Evolutionary conservation across 37 sponge, comb jelly and placozoan genomes (phyloP).

Genomic region (Beroe ovata): DNA sequence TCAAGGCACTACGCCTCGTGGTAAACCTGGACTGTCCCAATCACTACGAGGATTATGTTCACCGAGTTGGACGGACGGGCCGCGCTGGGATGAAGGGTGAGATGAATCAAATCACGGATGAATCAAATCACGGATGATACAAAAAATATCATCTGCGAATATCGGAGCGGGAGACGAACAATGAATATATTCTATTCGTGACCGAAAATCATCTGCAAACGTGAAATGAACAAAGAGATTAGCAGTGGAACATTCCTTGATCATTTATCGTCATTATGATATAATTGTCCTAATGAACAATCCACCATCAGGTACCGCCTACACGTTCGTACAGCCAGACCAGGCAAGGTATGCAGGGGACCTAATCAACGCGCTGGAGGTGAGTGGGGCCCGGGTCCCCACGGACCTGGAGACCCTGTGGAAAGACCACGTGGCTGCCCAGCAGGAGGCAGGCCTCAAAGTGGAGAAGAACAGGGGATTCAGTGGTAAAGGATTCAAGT

Average conservation of each 20-base stretch:
- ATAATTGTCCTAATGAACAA: too few species aligned
- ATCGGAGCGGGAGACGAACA: too few species aligned
- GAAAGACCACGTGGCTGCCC: slow-evolving; percentile 75
- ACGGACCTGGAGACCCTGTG: slow-evolving; percentile 84
- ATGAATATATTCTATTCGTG: too few species aligned
- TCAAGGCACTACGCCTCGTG: slow-evolving; percentile 88
- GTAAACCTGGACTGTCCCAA: slow-evolving; percentile 98
- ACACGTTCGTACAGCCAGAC: slow-evolving; percentile 86
- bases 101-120: too few species aligned
- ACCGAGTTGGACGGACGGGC: slow-evolving; percentile 89
- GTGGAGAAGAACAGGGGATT: slow-evolving; percentile 70
- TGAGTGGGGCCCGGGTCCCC: slow-evolving; percentile 79
- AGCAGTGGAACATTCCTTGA: too few species aligned
- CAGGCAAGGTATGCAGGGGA: slow-evolving; percentile 82
- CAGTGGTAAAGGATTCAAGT: slow-evolving; percentile 83
- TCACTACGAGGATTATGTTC: slow-evolving; percentile 99
- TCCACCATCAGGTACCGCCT: slow-evolving; percentile 77
- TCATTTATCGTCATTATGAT: too few species aligned
- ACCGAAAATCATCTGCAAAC: too few species aligned
- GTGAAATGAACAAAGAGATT: too few species aligned
- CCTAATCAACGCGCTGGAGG: slow-evolving; percentile 88
- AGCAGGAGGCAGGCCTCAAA: slow-evolving; percentile 71
- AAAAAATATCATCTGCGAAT: too few species aligned
- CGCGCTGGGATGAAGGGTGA: slow-evolving; percentile 95
- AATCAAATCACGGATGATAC: too few species aligned